A percentile compares a stretch with the other conserved stretches of the same genome.
Conservation (phyloP, 2,797 vertebrate genomes). For the Melanotaenia nigrans region DNA sequence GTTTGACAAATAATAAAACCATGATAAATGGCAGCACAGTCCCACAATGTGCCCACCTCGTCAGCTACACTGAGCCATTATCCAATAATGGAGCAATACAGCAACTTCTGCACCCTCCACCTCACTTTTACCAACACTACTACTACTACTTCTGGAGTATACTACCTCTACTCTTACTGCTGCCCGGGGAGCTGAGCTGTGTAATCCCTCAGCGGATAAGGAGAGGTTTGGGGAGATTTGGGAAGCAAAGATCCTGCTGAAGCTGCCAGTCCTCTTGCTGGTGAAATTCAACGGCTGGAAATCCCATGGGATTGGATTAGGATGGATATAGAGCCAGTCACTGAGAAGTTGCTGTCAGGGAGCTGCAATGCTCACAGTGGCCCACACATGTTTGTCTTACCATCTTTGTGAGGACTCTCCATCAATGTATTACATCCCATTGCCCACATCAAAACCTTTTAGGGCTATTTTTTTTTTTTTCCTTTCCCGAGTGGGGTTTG, state of each 20-base stretch:
- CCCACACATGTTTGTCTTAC: constrained; percentile 11
- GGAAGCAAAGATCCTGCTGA: constrained; percentile 69
- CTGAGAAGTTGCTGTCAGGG: constrained; percentile 71
- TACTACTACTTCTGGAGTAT: constrained; percentile 30
- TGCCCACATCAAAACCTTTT: background rate
- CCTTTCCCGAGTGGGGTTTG: background rate
- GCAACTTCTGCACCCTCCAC: constrained; percentile 13
- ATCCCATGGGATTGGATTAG: constrained; percentile 81
- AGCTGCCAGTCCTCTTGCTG: constrained; percentile 72
- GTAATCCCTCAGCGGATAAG: constrained; percentile 73
- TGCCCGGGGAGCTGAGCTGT: constrained; percentile 68
- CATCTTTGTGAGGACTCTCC: background rate
- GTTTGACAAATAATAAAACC: constrained; percentile 73
- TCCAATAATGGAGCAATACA: constrained; percentile 61
- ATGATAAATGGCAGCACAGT: constrained; percentile 69
- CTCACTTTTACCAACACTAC: constrained; percentile 7
- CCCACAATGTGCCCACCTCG: constrained; percentile 54
- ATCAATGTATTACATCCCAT: background rate
- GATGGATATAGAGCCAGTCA: constrained; percentile 75
- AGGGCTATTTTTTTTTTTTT: background rate
- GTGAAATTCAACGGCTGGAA: constrained; percentile 69
- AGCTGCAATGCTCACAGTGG: constrained; percentile 57
- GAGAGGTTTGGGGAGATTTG: constrained; percentile 72
- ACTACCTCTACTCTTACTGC: constrained; percentile 50
- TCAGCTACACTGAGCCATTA: constrained; percentile 57